Conservation (phyloP, 2,888 invertebrate species). For the Lochmaea crataegi region DNA sequence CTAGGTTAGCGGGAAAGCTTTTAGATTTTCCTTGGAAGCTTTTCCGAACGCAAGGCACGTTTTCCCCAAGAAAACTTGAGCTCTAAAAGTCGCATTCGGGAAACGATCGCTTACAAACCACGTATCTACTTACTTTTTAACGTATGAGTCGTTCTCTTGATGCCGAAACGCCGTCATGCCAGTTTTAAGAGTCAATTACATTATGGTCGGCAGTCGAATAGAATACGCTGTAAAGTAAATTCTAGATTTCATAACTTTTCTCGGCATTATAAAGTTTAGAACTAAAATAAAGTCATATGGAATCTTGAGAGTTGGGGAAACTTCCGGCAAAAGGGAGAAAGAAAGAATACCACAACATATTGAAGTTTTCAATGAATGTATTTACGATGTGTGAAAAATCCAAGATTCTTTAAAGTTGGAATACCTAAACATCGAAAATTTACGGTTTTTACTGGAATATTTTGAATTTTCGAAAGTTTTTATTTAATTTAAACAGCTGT, state of each 20-base stretch:
- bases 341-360: background rate
- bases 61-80: constrained; percentile 50
- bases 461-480: no score
- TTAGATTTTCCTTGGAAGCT: constrained; percentile 49
- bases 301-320: background rate
- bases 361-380: background rate
- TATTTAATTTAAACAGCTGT: no score
- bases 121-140: constrained; percentile 49
- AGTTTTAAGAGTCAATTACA: constrained; percentile 42
- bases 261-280: background rate
- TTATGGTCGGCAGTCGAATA: background rate
- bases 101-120: constrained; percentile 52
- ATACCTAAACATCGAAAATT: no score
- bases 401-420: no score
- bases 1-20: constrained; percentile 52
- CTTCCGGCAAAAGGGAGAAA: no score
- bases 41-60: constrained; percentile 51
- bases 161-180: constrained; percentile 16
- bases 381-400: no score
- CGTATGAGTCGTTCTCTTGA: constrained; percentile 40
- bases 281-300: background rate
- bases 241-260: constrained; percentile 8
- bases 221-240: constrained; percentile 2
- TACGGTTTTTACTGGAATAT: no score
- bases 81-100: constrained; percentile 47